Evolutionary conservation across 2,113 vertebrate genomes (phyloP).

Genomic region (Sterna hirundo): DNA sequence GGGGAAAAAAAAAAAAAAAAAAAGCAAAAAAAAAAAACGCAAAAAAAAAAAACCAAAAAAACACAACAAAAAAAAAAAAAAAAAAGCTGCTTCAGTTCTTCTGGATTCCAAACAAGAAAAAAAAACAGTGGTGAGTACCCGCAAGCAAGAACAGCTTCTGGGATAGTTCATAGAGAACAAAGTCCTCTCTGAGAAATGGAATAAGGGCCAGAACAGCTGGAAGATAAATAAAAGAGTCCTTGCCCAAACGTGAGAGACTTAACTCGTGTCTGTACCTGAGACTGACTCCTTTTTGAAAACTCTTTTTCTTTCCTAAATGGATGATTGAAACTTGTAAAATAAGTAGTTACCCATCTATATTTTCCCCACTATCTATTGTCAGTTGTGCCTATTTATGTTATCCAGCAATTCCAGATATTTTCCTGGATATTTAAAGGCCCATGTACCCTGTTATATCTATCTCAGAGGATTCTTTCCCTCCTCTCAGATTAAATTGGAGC

Average conservation of each 20-base stretch:
- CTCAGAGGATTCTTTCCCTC: neutral
- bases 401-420: neutral
- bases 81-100: neutral
- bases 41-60: neutral
- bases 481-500: neutral
- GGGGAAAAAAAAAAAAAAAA: neutral
- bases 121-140: neutral
- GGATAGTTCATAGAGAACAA: neutral
- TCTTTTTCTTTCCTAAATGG: neutral
- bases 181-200: neutral
- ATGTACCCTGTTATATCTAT: neutral
- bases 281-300: neutral
- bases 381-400: neutral
- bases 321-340: neutral
- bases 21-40: rapidly evolving
- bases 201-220: neutral
- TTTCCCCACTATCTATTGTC: neutral
- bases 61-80: neutral
- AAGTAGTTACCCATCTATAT: neutral
- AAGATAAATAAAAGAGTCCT: neutral
- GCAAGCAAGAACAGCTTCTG: neutral
- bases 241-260: neutral
- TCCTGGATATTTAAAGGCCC: neutral
- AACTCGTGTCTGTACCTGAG: neutral
- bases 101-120: neutral